These are phyloP conservation scores for Cheirogaleus major DNA, from an alignment of 2,797 vertebrate species.

Conservation along the genomic window DNA sequence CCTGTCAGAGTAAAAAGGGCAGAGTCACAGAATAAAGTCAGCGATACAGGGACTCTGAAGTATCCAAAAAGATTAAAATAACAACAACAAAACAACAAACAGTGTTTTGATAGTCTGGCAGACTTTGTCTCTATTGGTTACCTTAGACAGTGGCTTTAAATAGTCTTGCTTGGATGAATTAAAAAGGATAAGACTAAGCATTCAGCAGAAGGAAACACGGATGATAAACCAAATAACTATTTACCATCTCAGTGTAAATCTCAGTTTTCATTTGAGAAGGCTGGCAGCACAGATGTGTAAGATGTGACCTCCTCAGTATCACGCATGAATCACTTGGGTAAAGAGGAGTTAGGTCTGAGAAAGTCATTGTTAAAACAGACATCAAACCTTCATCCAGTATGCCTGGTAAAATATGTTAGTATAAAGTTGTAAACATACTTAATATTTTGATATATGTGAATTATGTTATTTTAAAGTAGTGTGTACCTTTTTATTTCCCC, in stretches of 20 bases:
- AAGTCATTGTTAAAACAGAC: neutral
- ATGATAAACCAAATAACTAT: neutral
- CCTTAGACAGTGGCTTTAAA: neutral
- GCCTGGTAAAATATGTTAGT: neutral
- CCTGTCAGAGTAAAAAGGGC: neutral
- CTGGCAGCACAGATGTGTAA: neutral
- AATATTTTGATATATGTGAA: constrained; percentile 37
- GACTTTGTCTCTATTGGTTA: neutral
- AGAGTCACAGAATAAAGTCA: neutral
- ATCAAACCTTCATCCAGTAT: neutral
- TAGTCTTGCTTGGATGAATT: neutral
- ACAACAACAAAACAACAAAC: neutral
- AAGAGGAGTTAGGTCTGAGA: neutral
- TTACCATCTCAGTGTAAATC: neutral
- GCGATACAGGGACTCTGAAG: neutral
- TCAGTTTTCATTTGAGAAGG: constrained; percentile 13
- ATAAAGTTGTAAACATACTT: constrained; percentile 18
- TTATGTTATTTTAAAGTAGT: constrained; percentile 8
- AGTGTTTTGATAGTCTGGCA: neutral
- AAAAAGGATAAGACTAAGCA: neutral
- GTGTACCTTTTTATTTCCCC: neutral
- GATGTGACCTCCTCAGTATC: neutral
- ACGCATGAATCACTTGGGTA: neutral
- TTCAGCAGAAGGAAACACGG: neutral
- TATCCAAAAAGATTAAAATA: neutral